A percentile compares a stretch with the other conserved stretches of the same genome.
Conservation (phyloP, 2,797 vertebrate genomes). For the Lepilemur septentrionalis region DNA sequence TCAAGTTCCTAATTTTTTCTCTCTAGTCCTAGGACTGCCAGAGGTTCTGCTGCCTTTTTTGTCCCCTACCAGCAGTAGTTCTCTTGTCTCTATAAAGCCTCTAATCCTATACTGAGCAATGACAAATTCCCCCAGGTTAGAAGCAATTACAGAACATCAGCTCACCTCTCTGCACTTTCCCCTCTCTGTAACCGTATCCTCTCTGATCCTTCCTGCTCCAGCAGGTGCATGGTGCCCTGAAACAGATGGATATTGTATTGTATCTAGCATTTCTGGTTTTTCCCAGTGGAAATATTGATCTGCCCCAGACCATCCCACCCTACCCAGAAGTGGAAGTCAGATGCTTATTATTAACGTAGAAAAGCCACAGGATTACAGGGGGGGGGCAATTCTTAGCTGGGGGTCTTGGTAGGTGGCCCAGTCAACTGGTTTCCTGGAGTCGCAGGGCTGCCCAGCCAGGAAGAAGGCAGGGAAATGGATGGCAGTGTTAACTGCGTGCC, state of each 20-base stretch:
- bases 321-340: neutral
- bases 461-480: neutral
- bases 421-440: accelerated
- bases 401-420: neutral
- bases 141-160: neutral
- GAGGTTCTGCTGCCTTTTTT: neutral
- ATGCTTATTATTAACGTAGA: neutral
- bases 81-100: neutral
- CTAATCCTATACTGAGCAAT: neutral
- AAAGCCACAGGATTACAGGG: neutral
- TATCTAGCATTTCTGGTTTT: conserved; percentile 4
- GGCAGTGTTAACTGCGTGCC: neutral
- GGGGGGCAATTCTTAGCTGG: neutral
- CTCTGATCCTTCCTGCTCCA: neutral
- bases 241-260: neutral
- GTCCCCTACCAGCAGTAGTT: neutral
- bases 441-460: neutral
- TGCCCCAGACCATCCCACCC: neutral
- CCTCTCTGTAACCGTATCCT: neutral
- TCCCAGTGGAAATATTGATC: conserved; percentile 35
- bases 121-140: neutral
- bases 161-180: neutral
- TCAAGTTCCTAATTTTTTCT: neutral
- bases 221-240: neutral
- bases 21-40: neutral